phyloP scores from a whole-genome alignment of 2,797 vertebrate genomes.

The Catharus ustulatus region DNA sequence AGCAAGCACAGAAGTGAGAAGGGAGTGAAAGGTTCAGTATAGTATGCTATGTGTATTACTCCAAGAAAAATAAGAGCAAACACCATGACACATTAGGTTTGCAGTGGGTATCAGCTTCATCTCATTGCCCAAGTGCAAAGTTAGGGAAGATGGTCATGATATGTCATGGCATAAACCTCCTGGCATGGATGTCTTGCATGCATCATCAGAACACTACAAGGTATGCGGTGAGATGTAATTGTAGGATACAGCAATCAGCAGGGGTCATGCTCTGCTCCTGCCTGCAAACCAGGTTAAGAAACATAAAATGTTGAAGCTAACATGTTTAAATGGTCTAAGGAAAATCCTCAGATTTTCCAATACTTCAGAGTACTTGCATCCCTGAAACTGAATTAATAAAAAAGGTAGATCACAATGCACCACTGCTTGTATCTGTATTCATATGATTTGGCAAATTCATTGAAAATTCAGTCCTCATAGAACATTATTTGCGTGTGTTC shows the following conservation, averaged over 20 bases:
- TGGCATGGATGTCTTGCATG: background rate
- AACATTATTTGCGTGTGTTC: background rate
- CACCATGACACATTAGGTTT: background rate
- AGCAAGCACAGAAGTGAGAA: background rate
- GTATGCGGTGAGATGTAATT: background rate
- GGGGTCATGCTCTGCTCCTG: background rate
- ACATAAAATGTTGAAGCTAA: background rate
- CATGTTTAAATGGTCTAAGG: background rate
- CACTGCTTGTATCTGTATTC: background rate
- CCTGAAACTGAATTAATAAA: background rate
- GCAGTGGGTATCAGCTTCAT: background rate
- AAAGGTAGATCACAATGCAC: background rate
- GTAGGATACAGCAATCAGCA: background rate
- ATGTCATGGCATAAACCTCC: background rate
- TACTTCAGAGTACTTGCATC: background rate
- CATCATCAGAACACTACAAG: background rate
- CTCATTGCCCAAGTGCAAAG: background rate
- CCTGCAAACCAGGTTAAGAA: background rate
- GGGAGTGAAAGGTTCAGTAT: background rate
- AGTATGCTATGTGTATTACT: rapidly evolving
- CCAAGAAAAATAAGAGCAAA: background rate
- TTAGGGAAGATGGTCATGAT: background rate
- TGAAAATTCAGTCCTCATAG: background rate
- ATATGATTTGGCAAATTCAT: background rate
- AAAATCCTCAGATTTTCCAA: background rate